These are phyloP conservation scores for Petrophora chlorosata DNA, from an alignment of 2,888 invertebrate species.

Conservation along the genomic window DNA sequence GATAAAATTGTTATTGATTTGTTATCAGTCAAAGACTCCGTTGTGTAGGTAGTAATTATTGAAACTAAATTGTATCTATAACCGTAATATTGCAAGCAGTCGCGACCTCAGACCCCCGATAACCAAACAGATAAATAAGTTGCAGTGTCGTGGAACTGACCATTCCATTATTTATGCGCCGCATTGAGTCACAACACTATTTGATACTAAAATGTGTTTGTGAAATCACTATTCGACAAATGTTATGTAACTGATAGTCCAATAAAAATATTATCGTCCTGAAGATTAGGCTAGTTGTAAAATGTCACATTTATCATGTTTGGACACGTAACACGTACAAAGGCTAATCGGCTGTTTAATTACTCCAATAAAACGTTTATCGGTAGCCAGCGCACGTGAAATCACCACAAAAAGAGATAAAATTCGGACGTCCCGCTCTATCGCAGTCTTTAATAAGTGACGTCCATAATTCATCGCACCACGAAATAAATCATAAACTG, in stretches of 20 bases:
- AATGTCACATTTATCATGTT: constrained; percentile 73
- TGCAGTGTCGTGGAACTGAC: constrained; percentile 76
- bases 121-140: constrained; percentile 56
- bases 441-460: constrained; percentile 63
- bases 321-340: constrained; percentile 65
- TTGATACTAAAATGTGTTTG: constrained; percentile 26
- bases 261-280: constrained; percentile 57
- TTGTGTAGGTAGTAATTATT: constrained; percentile 71
- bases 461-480: constrained; percentile 77
- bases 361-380: constrained; percentile 81
- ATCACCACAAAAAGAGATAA: constrained; percentile 71
- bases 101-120: constrained; percentile 66
- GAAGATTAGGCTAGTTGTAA: constrained; percentile 60
- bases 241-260: constrained; percentile 51
- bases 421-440: constrained; percentile 66
- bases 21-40: constrained; percentile 79
- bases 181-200: constrained; percentile 49
- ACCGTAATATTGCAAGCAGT: constrained; percentile 59
- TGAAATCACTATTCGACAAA: constrained; percentile 53
- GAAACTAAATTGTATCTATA: constrained; percentile 80
- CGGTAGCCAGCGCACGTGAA: constrained; percentile 74
- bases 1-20: constrained; percentile 51
- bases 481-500: constrained; percentile 81
- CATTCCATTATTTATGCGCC: constrained; percentile 60
- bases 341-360: constrained; percentile 76